Percentiles rank a stretch among this genome's conserved stretches.
phyloP scores from a whole-genome alignment of 2,113 vertebrate genomes.

The Leptocoma aspasia region DNA sequence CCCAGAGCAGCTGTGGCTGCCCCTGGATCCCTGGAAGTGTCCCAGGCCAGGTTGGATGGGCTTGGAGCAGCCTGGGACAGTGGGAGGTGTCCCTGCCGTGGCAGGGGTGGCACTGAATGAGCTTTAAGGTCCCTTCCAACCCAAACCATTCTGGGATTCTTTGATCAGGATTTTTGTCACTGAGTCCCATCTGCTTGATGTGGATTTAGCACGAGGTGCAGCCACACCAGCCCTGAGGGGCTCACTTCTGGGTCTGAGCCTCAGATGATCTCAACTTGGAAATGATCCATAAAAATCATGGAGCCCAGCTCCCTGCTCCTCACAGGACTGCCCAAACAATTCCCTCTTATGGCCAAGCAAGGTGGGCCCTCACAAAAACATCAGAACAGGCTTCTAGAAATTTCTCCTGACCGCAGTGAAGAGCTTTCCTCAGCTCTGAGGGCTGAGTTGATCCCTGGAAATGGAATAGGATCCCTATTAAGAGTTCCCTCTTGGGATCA shows the following conservation, averaged over 20 bases:
- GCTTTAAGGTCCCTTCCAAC: background rate
- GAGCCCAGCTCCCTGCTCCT: background rate
- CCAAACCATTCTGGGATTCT: background rate
- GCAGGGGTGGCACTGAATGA: too few relatives aligned
- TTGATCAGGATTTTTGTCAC: background rate
- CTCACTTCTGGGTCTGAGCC: background rate
- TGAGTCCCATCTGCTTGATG: rapidly evolving
- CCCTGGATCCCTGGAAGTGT: background rate
- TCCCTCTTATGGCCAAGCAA: background rate
- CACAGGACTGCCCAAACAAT: background rate
- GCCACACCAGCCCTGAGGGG: background rate
- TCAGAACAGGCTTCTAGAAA: background rate
- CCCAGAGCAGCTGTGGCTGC: background rate
- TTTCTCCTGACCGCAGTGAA: background rate
- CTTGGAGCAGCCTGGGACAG: background rate
- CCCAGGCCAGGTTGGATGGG: rapidly evolving
- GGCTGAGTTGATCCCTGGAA: background rate
- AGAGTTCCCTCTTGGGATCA: background rate
- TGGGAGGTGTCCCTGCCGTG: background rate
- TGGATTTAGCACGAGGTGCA: background rate
- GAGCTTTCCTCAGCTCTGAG: background rate
- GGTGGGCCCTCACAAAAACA: background rate
- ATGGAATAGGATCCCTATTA: background rate
- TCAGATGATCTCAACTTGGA: background rate
- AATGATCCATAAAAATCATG: background rate